phyloP scores from a whole-genome alignment of 37 sponge, comb jelly and placozoan genomes.

The Hormiphora californensis region DNA sequence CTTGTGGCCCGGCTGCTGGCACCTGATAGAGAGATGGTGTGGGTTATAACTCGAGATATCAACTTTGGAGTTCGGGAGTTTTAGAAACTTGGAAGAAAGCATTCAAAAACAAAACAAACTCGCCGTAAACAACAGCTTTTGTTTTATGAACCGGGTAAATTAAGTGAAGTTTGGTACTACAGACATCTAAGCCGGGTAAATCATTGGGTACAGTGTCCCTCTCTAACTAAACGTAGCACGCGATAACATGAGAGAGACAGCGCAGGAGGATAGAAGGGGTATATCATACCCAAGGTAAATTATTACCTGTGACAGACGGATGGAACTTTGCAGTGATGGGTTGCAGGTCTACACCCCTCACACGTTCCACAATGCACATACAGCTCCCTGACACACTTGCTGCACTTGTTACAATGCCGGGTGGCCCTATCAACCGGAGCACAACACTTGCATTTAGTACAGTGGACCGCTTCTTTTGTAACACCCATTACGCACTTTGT shows the following conservation, averaged over 20 bases:
- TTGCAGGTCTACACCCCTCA: slow-evolving; percentile 40
- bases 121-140: too few relatives aligned
- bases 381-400: slow-evolving; percentile 26
- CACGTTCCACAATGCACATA: slow-evolving; percentile 32
- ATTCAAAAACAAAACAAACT: too few relatives aligned
- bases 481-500: background rate
- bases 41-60: background rate
- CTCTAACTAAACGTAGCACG: too few relatives aligned
- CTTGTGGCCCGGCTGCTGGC: slow-evolving; percentile 52
- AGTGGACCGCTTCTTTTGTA: slow-evolving; percentile 22
- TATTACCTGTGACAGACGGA: slow-evolving; percentile 45
- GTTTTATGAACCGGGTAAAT: too few relatives aligned
- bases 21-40: background rate
- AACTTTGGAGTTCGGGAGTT: too few relatives aligned
- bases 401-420: slow-evolving; percentile 1
- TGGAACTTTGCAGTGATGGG: slow-evolving; percentile 38
- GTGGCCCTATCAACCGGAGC: slow-evolving; percentile 35
- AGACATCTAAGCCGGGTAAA: too few relatives aligned
- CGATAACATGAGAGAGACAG: too few relatives aligned
- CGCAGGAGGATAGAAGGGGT: too few relatives aligned
- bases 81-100: too few relatives aligned
- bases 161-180: too few relatives aligned
- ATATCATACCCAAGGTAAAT: too few relatives aligned
- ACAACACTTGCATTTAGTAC: slow-evolving; percentile 27
- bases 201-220: too few relatives aligned